phyloP scores from a whole-genome alignment of 2,797 vertebrate genomes.

The Paratrypauchen microcephalus region DNA sequence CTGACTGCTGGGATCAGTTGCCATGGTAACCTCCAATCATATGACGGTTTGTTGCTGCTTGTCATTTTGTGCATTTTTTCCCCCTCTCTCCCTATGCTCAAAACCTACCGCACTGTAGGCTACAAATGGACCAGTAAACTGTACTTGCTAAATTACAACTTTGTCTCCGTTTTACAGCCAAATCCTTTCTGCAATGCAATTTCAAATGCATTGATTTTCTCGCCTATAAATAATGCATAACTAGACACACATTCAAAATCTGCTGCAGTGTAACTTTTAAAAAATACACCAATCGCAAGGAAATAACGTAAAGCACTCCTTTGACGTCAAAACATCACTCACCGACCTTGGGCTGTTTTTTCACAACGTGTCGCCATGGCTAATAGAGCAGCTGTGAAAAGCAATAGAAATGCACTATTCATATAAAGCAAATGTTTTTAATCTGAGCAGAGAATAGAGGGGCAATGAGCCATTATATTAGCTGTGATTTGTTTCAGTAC shows the following conservation, averaged over 20 bases:
- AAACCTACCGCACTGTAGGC: slow-evolving; percentile 10
- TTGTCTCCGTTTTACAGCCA: not conserved
- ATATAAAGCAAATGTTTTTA: slow-evolving; percentile 38
- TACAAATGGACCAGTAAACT: slow-evolving; percentile 45
- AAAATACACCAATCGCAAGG: slow-evolving; percentile 9
- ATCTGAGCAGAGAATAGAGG: slow-evolving; percentile 10
- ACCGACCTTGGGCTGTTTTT: slow-evolving; percentile 59
- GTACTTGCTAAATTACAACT: slow-evolving; percentile 10
- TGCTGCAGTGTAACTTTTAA: slow-evolving; percentile 30
- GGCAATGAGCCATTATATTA: slow-evolving; percentile 46
- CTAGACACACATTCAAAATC: slow-evolving; percentile 18
- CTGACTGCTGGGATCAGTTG: slow-evolving; percentile 82
- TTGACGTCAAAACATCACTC: slow-evolving; percentile 10
- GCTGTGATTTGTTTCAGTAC: slow-evolving; percentile 37
- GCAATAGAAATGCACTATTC: slow-evolving; percentile 19
- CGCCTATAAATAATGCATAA: slow-evolving; percentile 52
- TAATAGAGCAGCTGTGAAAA: slow-evolving; percentile 12
- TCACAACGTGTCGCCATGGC: slow-evolving; percentile 4
- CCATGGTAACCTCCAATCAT: slow-evolving; percentile 80
- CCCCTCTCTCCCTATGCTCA: slow-evolving; percentile 20
- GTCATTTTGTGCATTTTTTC: slow-evolving; percentile 47
- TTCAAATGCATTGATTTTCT: slow-evolving; percentile 25
- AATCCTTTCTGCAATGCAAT: not conserved
- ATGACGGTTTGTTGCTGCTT: slow-evolving; percentile 72
- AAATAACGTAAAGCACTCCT: not conserved